phyloP scores from a whole-genome alignment of 2,113 vertebrate genomes.

The Nestor notabilis region DNA sequence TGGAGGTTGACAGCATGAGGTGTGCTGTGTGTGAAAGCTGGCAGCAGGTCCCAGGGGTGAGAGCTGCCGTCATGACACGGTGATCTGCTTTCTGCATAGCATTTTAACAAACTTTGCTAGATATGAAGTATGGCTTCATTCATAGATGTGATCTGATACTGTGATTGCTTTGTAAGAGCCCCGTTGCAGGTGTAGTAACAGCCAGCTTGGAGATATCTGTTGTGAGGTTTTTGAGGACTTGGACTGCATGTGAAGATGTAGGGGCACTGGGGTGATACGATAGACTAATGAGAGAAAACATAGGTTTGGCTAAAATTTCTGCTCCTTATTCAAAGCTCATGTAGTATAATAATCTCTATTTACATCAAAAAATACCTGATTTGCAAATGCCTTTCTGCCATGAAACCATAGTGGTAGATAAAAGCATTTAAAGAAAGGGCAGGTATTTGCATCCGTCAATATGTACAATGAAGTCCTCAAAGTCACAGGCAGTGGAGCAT shows the following conservation, averaged over 20 bases:
- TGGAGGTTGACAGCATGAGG: not conserved
- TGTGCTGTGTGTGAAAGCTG: not conserved
- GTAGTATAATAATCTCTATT: not conserved
- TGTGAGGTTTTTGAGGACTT: not conserved
- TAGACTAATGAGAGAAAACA: not conserved
- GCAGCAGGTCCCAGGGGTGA: not conserved
- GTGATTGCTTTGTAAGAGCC: not conserved
- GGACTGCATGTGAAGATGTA: not conserved
- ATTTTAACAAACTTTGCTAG: not conserved
- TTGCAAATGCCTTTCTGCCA: not conserved
- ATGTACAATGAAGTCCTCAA: not conserved
- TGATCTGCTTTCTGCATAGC: not conserved
- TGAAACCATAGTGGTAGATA: not conserved
- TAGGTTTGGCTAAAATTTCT: not conserved
- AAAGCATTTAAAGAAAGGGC: not conserved
- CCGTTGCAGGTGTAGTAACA: fast-evolving
- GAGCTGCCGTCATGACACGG: fast-evolving
- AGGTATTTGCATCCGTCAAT: not conserved
- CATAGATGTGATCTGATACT: not conserved
- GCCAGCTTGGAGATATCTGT: not conserved
- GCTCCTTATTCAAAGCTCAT: not conserved
- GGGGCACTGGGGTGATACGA: too few relatives aligned
- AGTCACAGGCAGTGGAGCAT: not conserved
- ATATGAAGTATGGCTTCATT: not conserved
- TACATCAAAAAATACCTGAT: not conserved